phyloP scores from a whole-genome alignment of 1,140 invertebrate species.

The Drosophila parvula region DNA sequence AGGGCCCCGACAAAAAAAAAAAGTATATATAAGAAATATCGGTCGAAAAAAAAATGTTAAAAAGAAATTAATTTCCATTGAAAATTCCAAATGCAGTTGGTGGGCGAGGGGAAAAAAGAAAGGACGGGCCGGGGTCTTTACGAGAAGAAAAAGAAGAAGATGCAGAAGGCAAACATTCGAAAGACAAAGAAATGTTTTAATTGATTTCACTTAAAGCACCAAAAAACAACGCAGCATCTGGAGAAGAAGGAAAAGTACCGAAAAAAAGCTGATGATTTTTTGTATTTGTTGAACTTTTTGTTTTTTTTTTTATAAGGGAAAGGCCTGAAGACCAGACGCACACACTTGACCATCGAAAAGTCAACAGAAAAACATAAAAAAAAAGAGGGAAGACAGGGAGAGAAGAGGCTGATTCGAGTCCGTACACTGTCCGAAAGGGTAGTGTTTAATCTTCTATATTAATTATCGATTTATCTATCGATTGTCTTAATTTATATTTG shows the following conservation, averaged over 20 bases:
- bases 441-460: background rate
- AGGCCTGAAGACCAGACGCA: constrained; percentile 44
- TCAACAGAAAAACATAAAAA: constrained; percentile 38
- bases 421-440: background rate
- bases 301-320: constrained; percentile 29
- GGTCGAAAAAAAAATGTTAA: constrained; percentile 13
- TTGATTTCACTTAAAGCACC: constrained; percentile 81
- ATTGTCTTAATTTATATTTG: background rate
- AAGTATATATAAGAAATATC: constrained; percentile 13
- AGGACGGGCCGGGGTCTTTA: constrained; percentile 11
- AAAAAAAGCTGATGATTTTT: constrained; percentile 53
- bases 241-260: constrained; percentile 57
- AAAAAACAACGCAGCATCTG: constrained; percentile 45
- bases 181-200: constrained; percentile 82
- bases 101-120: constrained; percentile 15
- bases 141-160: constrained; percentile 29
- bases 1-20: constrained; percentile 4
- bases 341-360: constrained; percentile 73
- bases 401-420: constrained; percentile 3
- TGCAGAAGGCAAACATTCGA: constrained; percentile 71
- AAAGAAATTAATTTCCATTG: constrained; percentile 80
- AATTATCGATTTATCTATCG: background rate
- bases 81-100: constrained; percentile 76
- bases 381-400: constrained; percentile 1
- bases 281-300: constrained; percentile 46